Percentiles rank a stretch among this genome's conserved stretches.
phyloP scores from a whole-genome alignment of 2,797 vertebrate species.

The Tiaroga cobitis region DNA sequence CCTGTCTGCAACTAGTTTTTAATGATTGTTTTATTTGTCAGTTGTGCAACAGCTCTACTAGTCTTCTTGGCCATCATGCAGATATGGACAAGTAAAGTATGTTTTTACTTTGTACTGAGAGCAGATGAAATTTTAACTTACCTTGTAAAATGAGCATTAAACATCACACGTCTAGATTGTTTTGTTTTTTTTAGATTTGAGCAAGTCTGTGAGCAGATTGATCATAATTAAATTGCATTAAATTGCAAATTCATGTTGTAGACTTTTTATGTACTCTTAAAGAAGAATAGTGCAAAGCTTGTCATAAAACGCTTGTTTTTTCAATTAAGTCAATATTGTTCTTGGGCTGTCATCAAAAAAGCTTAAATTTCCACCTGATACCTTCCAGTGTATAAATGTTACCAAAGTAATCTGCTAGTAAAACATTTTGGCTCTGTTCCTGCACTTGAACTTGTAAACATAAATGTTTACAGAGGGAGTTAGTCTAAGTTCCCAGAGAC shows the following conservation, averaged over 20 bases:
- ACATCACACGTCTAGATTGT: background rate
- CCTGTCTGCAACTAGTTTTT: background rate
- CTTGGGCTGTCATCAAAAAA: background rate
- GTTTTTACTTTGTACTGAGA: slow-evolving; percentile 3
- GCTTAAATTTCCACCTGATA: background rate
- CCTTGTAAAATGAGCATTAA: background rate
- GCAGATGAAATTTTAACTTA: background rate
- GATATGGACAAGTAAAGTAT: background rate
- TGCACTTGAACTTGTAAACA: slow-evolving; percentile 92
- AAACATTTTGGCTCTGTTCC: slow-evolving; percentile 66
- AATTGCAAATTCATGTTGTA: no score
- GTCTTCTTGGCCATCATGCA: background rate
- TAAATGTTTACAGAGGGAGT: slow-evolving; percentile 90
- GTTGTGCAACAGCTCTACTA: background rate
- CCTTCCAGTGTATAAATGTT: slow-evolving; percentile 1
- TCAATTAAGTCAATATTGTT: background rate
- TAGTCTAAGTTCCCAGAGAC: slow-evolving; percentile 68
- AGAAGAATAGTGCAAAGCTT: no score
- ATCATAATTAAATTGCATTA: no score
- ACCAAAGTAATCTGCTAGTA: background rate
- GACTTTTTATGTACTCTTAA: no score
- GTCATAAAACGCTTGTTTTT: no score
- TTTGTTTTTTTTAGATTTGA: no score
- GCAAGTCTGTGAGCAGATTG: no score
- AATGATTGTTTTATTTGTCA: background rate